Evolutionary conservation across 2,113 vertebrate genomes (phyloP).

Genomic region (Otocyon megalotis): DNA sequence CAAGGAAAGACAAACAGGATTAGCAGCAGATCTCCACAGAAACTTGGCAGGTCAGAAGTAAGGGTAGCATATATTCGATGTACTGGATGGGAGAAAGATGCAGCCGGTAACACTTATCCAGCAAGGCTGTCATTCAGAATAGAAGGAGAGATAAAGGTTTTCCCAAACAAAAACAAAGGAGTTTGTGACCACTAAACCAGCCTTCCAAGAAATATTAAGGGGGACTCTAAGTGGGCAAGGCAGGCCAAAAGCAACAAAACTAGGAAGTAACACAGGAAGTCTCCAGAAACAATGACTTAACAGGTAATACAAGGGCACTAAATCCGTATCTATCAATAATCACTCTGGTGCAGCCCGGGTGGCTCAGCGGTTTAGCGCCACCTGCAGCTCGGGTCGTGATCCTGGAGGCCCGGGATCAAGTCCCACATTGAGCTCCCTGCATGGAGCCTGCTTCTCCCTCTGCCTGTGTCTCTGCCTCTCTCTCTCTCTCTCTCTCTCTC

Average conservation of each 20-base stretch:
- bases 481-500: background rate
- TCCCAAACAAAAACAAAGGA: background rate
- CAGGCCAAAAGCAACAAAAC: background rate
- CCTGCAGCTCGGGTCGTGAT: background rate
- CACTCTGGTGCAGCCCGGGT: background rate
- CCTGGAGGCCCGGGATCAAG: background rate
- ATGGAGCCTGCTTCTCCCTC: background rate
- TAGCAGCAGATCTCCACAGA: background rate
- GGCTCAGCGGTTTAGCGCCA: too few relatives aligned
- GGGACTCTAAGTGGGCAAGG: background rate
- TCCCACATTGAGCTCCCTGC: background rate
- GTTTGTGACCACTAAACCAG: background rate
- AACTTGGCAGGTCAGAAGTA: background rate
- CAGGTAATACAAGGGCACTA: background rate
- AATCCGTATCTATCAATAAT: background rate
- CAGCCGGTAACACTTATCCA: background rate
- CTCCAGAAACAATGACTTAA: background rate
- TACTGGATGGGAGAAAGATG: background rate
- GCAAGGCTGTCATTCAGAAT: background rate
- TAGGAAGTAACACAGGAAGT: background rate
- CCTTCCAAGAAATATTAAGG: background rate
- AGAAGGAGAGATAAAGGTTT: background rate
- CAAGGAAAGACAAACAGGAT: background rate
- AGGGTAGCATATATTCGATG: background rate
- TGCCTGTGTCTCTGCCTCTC: background rate